Evolutionary conservation across 2,113 vertebrate species (phyloP), one percentile per base, ranked within the genome.

Genomic region (Glaucidium brasilianum): DNA sequence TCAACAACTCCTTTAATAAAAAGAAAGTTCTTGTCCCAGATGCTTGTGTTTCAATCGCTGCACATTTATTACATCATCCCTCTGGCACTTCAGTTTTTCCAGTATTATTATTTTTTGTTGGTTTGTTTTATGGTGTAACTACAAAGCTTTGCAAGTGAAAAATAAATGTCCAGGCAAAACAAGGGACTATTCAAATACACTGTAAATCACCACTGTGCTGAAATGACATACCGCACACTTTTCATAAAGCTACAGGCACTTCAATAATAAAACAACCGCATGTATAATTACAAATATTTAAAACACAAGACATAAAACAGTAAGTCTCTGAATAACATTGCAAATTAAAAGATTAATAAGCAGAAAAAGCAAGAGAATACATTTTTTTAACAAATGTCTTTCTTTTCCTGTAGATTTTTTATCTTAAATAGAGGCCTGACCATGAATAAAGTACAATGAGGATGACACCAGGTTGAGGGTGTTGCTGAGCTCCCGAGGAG

Each of bases 401-500:
- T 73, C 12, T 60, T 52, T 30, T 43, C 55, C 43, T 49, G 34
- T 6, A 64, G 20, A 4, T 41, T 17, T 72, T 88, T 77, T 55
- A 67, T 50, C 52, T 45, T 26, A 39, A 76, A 16, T 1, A 81
- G n/a, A 76, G 14, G 37, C 15, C 39, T 25, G n/a, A 5, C 22
- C 43, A 30, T 5, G 29, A 23, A 2, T 16, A 52, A 32, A 43
- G n/a, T 37, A 59, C 60, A 47, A 17, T 1, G n/a, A 27, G 17
- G 43, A 1, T 64, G 73, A 37, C 29, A 9, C 1, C 0, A 3
- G 35, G 26, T 3, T 25, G 69, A 26, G 66, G 35, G 35, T 29
- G 34, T 10, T 25, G 4, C 39, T 0, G 2, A 23, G 58, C 0
- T 34, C 58, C 49, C 14, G 0, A 6, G 7, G 25, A 43, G 64